Conservation (phyloP, 2,113 vertebrate genomes). For the Oxyruncus cristatus region DNA sequence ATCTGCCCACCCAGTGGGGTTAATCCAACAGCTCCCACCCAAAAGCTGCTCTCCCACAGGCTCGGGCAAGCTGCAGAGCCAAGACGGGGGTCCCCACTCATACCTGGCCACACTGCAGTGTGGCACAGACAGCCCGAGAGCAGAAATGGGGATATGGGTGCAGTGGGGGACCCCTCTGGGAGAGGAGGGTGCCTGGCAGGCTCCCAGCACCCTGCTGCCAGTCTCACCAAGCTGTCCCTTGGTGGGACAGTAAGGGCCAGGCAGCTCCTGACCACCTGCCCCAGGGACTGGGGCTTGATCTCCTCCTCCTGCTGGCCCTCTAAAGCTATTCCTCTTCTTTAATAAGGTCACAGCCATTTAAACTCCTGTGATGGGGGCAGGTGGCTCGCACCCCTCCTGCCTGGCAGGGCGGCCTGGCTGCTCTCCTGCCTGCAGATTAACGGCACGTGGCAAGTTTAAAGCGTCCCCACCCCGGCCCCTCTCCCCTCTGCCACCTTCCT, state of each 20-base stretch:
- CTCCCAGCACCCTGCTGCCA: not conserved
- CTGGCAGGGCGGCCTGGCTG: conserved; percentile 29
- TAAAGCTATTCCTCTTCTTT: not conserved
- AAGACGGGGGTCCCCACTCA: accelerated
- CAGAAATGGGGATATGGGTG: not conserved
- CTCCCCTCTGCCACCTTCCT: conserved; percentile 6
- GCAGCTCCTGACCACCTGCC: not conserved
- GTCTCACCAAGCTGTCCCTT: not conserved
- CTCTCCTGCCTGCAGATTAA: conserved; percentile 53
- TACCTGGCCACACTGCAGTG: accelerated
- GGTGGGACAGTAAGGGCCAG: accelerated
- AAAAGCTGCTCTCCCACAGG: not conserved
- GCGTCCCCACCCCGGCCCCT: not conserved
- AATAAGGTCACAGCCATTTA: conserved; percentile 56
- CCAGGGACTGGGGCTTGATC: accelerated
- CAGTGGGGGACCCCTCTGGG: not conserved
- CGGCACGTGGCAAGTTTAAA: conserved; percentile 70
- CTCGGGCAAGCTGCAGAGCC: not conserved
- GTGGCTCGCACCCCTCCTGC: not conserved
- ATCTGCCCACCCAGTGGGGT: not conserved
- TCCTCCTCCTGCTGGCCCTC: not conserved
- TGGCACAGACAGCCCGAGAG: accelerated
- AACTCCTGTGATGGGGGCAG: conserved; percentile 46
- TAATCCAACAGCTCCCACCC: not conserved
- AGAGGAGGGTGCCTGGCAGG: accelerated